phyloP scores from a whole-genome alignment of 2,797 vertebrate species.

The Epinephelus awoara region DNA sequence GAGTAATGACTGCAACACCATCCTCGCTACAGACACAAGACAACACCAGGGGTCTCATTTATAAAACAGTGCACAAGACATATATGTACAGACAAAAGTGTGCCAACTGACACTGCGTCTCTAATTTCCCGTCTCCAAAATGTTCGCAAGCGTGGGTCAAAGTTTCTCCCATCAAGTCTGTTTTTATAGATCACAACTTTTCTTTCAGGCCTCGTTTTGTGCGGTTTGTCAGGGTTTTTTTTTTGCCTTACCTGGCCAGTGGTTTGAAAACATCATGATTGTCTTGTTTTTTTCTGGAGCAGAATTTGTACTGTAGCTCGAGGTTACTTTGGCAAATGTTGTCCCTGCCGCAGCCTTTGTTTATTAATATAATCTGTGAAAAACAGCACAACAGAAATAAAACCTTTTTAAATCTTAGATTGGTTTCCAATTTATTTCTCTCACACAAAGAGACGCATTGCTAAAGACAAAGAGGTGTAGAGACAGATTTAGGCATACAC shows the following conservation, averaged over 20 bases:
- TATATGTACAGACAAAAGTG: background rate
- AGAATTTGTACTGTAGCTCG: conserved; percentile 89
- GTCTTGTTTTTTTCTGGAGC: conserved; percentile 85
- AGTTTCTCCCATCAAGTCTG: too few species aligned
- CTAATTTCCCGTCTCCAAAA: too few species aligned
- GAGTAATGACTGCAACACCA: conserved; percentile 87
- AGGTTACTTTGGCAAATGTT: conserved; percentile 94
- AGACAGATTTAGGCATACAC: background rate
- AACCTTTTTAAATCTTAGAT: background rate
- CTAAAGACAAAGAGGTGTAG: background rate
- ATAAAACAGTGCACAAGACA: too few species aligned
- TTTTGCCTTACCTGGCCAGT: conserved; percentile 84
- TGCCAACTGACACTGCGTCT: too few species aligned
- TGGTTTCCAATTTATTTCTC: background rate
- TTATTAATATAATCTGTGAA: conserved; percentile 89
- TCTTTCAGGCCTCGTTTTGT: too few species aligned
- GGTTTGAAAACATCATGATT: conserved; percentile 87
- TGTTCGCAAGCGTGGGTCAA: too few species aligned
- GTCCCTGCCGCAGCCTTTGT: conserved; percentile 91
- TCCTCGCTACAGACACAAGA: conserved; percentile 80
- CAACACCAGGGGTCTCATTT: background rate
- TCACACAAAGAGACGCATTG: background rate
- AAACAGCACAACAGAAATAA: conserved; percentile 16
- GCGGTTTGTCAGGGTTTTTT: background rate
- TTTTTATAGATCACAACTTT: too few species aligned